Percentiles rank a stretch among this genome's conserved stretches.
Conservation (phyloP, 1,140 invertebrate species). For the Psix sp. region DNA sequence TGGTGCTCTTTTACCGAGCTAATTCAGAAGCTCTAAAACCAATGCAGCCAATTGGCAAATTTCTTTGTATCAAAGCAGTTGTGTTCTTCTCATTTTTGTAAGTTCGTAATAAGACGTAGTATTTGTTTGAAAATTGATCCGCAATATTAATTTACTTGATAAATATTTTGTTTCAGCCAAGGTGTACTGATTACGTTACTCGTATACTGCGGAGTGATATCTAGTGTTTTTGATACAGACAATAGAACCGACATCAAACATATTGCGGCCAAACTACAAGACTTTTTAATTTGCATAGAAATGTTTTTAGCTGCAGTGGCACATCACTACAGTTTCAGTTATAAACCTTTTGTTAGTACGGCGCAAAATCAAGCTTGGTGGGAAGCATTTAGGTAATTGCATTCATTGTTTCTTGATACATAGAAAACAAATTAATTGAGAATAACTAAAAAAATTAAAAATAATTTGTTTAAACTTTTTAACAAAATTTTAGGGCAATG, state of each 20-base stretch:
- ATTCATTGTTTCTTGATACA: too few species aligned
- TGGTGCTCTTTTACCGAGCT: constrained; percentile 95
- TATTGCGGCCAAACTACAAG: constrained; percentile 90
- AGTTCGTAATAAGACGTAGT: constrained; percentile 74
- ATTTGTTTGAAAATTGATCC: not conserved
- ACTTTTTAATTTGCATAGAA: constrained; percentile 97
- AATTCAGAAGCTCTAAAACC: constrained; percentile 91
- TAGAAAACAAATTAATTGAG: not conserved
- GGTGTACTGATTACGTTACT: constrained; percentile 91
- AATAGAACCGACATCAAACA: constrained; percentile 82
- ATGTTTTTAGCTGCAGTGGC: constrained; percentile 97
- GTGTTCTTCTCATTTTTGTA: constrained; percentile 99
- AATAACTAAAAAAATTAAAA: not conserved
- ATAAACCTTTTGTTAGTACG: constrained; percentile 86
- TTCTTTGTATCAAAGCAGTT: constrained; percentile 98
- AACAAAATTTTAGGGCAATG: constrained; percentile 82
- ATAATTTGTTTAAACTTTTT: constrained; percentile 19
- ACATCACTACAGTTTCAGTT: constrained; percentile 96
- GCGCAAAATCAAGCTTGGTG: constrained; percentile 78
- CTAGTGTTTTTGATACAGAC: constrained; percentile 81
- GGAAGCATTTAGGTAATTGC: constrained; percentile 77
- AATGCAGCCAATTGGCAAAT: constrained; percentile 96
- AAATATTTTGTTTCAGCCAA: constrained; percentile 83
- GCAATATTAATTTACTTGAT: not conserved
- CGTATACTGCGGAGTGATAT: constrained; percentile 87